phyloP scores from a whole-genome alignment of 2,888 invertebrate species.

The Agonopterix arenella region DNA sequence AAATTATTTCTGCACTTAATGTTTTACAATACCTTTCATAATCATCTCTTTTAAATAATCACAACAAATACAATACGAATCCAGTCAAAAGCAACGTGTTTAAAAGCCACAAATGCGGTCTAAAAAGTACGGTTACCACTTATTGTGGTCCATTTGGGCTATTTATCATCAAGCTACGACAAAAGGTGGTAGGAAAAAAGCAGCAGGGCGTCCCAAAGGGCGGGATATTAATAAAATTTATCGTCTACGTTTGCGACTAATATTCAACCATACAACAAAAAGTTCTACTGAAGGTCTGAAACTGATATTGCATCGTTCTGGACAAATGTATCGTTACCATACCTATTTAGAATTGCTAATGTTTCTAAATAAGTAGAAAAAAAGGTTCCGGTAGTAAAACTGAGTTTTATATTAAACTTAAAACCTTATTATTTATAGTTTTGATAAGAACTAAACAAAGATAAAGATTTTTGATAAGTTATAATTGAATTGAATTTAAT shows the following conservation, averaged over 20 bases:
- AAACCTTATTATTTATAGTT: too few relatives aligned
- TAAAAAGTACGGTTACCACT: neutral
- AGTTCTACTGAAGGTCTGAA: neutral
- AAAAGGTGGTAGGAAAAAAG: constrained; percentile 8
- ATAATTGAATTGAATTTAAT: too few relatives aligned
- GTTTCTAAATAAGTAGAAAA: too few relatives aligned
- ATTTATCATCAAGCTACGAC: constrained; percentile 6
- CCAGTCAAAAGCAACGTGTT: neutral
- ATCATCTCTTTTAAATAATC: neutral
- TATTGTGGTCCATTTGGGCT: constrained; percentile 4
- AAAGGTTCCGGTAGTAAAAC: too few relatives aligned
- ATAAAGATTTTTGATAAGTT: too few relatives aligned
- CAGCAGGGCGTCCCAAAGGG: constrained; percentile 6
- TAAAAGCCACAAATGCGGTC: neutral
- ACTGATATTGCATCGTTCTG: too few relatives aligned
- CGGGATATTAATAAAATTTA: constrained; percentile 11
- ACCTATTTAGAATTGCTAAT: too few relatives aligned
- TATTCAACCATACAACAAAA: constrained; percentile 6
- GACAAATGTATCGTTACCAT: too few relatives aligned
- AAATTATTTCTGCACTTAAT: too few relatives aligned
- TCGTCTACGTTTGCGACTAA: constrained; percentile 7
- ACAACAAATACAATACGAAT: neutral
- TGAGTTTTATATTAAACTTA: too few relatives aligned
- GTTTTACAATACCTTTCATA: too few relatives aligned
- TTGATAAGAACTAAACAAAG: too few relatives aligned